Evolutionary conservation across 2,113 vertebrate genomes (phyloP), one percentile per base, ranked within the genome.

Genomic region (Peromyscus polionotus): DNA sequence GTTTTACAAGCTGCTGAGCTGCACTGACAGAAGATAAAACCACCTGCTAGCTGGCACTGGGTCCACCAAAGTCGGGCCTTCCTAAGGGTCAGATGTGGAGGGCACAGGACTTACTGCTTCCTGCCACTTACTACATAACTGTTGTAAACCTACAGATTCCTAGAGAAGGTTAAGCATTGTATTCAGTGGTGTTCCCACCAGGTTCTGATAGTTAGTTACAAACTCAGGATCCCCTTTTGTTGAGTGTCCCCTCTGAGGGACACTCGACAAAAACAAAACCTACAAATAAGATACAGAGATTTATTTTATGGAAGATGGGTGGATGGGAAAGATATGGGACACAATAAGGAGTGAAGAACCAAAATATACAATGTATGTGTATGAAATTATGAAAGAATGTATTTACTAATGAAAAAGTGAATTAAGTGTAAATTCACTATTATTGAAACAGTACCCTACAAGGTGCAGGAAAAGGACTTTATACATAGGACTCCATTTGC

Each of bases 381-480:
- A 48, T 33, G 84, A 22, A 67, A 68, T 36, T 48, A 9, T 65
- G 26, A 31, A 20, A 45, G 39, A 48, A 67, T 48, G 1, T 90
- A 86, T 92, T 51, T n/a, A 95, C 54, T 94, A 91, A 68, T 85
- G 75, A 88, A 86, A 9, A 13, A 39, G 1, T 28, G 3, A 94
- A 84, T 93, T 95, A 7, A 96, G 16, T 76, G 68, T 85, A 93
- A 95, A 59, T 75, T 80, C 28, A 97, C 36, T 68, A 42, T 76
- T 79, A 22, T 73, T 90, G 93, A 94, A 36, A 72, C 7, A 80
- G 16, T 65, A 57, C n/a, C 57, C 54, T 42, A 20, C 7, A 63
- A 84, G n/a, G 72, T 73, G 0, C n/a, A 39, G 36, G 24, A 13
- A 9, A 42, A 63, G 59, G 59, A 84, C 8, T 84, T 83, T 61